phyloP scores from a whole-genome alignment of 2,113 vertebrate species.

The Eudyptes chrysolophus region DNA sequence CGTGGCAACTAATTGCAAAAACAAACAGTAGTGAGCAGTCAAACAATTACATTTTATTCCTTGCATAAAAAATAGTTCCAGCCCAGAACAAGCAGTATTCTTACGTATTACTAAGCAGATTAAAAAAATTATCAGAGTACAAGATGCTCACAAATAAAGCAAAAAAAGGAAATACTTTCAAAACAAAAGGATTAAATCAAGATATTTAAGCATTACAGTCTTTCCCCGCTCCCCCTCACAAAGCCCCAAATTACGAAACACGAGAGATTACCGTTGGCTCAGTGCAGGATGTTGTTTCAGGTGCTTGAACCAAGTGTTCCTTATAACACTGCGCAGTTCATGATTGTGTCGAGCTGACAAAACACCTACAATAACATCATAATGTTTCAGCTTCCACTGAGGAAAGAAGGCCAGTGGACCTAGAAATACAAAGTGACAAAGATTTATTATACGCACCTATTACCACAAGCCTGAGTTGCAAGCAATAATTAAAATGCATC shows the following conservation, averaged over 20 bases:
- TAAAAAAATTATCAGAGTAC: not conserved
- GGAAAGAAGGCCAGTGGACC: slow-evolving; percentile 66
- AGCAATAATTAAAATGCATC: not conserved
- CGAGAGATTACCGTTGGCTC: slow-evolving; percentile 79
- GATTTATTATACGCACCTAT: not conserved
- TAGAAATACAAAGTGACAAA: slow-evolving; percentile 49
- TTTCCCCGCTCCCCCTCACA: no score
- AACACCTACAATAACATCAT: slow-evolving; percentile 91
- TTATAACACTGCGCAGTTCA: slow-evolving; percentile 87
- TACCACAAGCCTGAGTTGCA: not conserved
- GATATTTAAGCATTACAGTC: not conserved
- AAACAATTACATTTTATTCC: not conserved
- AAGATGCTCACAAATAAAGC: not conserved
- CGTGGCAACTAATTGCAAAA: not conserved
- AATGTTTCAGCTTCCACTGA: slow-evolving; percentile 71
- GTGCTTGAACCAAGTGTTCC: slow-evolving; percentile 91
- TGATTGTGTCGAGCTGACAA: slow-evolving; percentile 90
- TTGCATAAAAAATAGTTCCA: not conserved
- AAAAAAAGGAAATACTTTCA: not conserved
- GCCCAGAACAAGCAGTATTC: not conserved
- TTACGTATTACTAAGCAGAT: not conserved
- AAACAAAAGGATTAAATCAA: not conserved
- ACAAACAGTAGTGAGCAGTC: not conserved
- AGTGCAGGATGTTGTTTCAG: slow-evolving; percentile 80
- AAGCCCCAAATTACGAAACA: not conserved